Evolutionary conservation across 2,888 invertebrate species (phyloP), one percentile per base, ranked within the genome.

Genomic region (Synanthedon vespiformis): DNA sequence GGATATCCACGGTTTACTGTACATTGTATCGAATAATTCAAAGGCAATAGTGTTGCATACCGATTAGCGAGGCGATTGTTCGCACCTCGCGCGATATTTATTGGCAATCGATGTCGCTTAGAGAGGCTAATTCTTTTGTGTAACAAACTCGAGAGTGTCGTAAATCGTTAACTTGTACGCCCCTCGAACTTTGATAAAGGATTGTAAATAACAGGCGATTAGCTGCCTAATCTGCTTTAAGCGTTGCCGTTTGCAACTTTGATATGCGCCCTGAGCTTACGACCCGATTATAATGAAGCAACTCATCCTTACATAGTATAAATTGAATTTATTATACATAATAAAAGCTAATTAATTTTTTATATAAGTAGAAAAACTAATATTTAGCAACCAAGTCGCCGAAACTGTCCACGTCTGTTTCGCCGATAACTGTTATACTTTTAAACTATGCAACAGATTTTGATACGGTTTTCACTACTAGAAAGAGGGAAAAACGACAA

Each of bases 91-190:
- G 58, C 63, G 67, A 74, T 80, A 77, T 82, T 85, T 86, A 86
- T 85, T 76, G 78, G 70, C 79, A 80, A 73, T 86, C 68, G 78
- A 80, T 82, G 84, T 84, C 83, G 75, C 80, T 80, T 77, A 78
- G 74, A 74, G 71, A 67, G 70, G 72, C 68, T 77, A 79, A 80
- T 77, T 77, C 83, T 76, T 81, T 85, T 84, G 80, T 82, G 70
- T 59, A 62, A 59, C 64, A 67, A 72, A 71, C 69, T 70, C 68
- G 68, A 62, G 57, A 62, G 57, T 68, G 60, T 76, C 80, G 72
- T 85, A 83, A 86, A 85, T 84, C 80, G 72, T 62, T 53, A 59
- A 65, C 60, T 67, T 70, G 62, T 65, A 75, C 75, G 78, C 78
- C 75, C 70, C 69, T 14, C 67, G 68, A 65, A 61, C 63, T 62